A percentile compares a stretch with the other conserved stretches of the same genome.
These are phyloP conservation scores for Epizoanthus stellaris DNA, from an alignment of 92 coral and sea anemone genomes.

Conservation along the genomic window DNA sequence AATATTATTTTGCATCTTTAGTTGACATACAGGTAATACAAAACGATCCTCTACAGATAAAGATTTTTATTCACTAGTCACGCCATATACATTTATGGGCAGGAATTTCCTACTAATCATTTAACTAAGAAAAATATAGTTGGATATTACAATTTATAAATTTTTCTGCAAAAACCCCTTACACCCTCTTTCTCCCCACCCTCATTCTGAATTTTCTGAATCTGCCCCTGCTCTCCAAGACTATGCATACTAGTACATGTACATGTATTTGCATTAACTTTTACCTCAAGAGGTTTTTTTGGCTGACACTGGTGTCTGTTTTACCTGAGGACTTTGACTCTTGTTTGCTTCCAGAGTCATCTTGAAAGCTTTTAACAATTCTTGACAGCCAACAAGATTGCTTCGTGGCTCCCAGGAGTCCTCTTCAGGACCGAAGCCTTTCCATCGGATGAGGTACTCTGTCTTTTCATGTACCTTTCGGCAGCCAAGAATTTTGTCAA, in stretches of 20 bases:
- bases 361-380: neutral
- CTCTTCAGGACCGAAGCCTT: constrained; percentile 38
- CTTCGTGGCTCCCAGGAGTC: constrained; percentile 37
- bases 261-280: neutral
- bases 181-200: no score
- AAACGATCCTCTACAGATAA: neutral
- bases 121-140: no score
- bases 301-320: constrained; percentile 3
- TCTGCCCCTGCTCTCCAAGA: no score
- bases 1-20: neutral
- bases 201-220: no score
- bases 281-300: constrained; percentile 26
- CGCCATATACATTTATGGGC: no score
- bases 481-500: constrained; percentile 27
- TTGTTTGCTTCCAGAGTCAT: constrained; percentile 12
- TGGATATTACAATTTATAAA: no score
- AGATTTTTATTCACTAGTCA: no score
- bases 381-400: constrained; percentile 29
- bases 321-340: neutral
- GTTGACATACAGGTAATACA: neutral
- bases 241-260: neutral
- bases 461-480: neutral
- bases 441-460: constrained; percentile 20
- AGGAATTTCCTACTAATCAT: no score
- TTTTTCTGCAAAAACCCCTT: no score